These are phyloP conservation scores for Dolomedes plantarius DNA, from an alignment of 2,888 invertebrate genomes.

Conservation along the genomic window DNA sequence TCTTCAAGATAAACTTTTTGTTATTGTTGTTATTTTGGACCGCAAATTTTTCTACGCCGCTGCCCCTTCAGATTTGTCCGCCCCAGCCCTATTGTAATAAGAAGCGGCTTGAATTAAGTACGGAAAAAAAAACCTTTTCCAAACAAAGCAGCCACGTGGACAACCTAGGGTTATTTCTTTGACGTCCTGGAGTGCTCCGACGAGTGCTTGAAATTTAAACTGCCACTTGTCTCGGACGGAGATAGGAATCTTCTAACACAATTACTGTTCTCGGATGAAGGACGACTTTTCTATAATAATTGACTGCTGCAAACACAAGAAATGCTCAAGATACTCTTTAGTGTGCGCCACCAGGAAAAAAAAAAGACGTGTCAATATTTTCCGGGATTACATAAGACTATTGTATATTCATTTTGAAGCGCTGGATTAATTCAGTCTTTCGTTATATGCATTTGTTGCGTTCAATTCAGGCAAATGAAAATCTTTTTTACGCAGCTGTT, in stretches of 20 bases:
- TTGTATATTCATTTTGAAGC: slow-evolving; percentile 27
- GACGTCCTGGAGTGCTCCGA: slow-evolving; percentile 37
- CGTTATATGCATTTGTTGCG: background rate
- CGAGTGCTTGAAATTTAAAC: slow-evolving; percentile 69
- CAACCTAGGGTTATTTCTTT: slow-evolving; percentile 66
- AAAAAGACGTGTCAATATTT: slow-evolving; percentile 37
- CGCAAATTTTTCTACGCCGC: slow-evolving; percentile 61
- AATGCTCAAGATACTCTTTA: slow-evolving; percentile 41
- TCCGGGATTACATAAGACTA: slow-evolving; percentile 31
- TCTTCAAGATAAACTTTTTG: slow-evolving; percentile 60
- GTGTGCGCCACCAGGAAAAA: background rate
- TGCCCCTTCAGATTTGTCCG: slow-evolving; percentile 53
- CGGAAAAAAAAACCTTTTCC: slow-evolving; percentile 33
- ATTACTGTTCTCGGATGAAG: slow-evolving; percentile 59
- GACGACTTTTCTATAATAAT: slow-evolving; percentile 59
- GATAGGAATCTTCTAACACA: slow-evolving; percentile 68
- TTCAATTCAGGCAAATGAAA: background rate
- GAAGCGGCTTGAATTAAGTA: slow-evolving; percentile 7
- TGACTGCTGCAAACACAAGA: slow-evolving; percentile 57
- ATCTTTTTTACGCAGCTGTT: too few species aligned
- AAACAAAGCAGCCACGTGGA: slow-evolving; percentile 57
- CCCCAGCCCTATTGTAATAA: slow-evolving; percentile 46
- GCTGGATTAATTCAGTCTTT: background rate
- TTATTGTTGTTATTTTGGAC: slow-evolving; percentile 52
- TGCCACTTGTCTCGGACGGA: slow-evolving; percentile 56